Base-by-base conservation (phyloP, 1,140 invertebrate genomes). In the Bombus difficillimus region DNA sequence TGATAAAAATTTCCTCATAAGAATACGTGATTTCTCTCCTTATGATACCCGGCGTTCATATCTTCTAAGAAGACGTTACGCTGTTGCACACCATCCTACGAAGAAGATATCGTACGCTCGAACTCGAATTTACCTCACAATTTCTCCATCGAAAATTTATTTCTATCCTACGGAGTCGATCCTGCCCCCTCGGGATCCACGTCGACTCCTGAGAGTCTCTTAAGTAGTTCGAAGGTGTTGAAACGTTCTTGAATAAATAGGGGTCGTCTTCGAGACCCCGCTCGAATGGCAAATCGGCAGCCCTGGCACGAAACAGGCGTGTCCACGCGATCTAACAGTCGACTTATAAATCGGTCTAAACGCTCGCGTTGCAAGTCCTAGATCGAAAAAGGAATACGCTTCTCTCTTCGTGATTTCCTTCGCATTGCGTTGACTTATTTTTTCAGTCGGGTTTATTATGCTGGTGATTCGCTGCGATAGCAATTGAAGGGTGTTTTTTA, bases 201-300 rank as follows among this genome's bases (percentile, higher is more conserved):
- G 76, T 83, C 78, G 83, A 88, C 75, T 74, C 68, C 39, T 64
- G 71, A 80, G 85, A 68, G 73, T 80, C 83, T 83, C 81, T 87
- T 82, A 88, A 88, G 80, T 72, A 89, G 83, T 66, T 66, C 28
- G 64, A 79, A 83, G 83, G 88, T 89, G 88, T 88, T 66, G 88
- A 88, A 89, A 89, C 87, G 86, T 73, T 89, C 86, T 86, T 89
- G 83, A 86, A 88, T 89, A 88, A 88, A 83, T 88, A 83, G 86
- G 76, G 64, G 39, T 81, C 53, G 83, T 10, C 57, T 57, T 22
- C 72, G 68, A 73, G 39, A n/a, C 12, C 68, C 53, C 22, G 74
- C 64, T 69, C 71, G 88, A 89, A 88, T 86, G 82, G 76, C 43
- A 75, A 89, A 88, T 88, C 79, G 81, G n/a, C 37, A 80, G 34